Evolutionary conservation across 2,113 vertebrate genomes (phyloP).

Genomic region (Rhinogobius similis): DNA sequence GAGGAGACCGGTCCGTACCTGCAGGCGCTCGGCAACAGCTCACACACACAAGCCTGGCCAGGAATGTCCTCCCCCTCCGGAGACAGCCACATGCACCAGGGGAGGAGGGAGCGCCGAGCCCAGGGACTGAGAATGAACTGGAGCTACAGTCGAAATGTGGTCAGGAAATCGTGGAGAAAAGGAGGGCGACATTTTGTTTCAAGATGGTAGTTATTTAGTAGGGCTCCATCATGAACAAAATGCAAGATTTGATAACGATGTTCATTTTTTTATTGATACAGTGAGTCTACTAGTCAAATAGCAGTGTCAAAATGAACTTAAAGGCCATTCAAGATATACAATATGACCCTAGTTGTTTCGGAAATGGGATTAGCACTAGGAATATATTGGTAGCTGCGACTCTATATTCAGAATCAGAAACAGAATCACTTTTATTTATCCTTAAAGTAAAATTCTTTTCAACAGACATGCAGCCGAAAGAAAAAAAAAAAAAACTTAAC

Average conservation of each 20-base stretch:
- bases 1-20: slow-evolving; percentile 69
- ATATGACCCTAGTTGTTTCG: no score
- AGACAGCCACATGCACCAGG: slow-evolving; percentile 5
- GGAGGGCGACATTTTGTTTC: not conserved
- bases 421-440: no score
- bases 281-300: not conserved
- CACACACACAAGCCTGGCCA: slow-evolving; percentile 49
- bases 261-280: not conserved
- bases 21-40: slow-evolving; percentile 64
- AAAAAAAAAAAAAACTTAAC: no score
- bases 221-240: not conserved
- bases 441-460: no score
- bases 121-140: slow-evolving; percentile 11
- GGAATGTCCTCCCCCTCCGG: slow-evolving; percentile 58
- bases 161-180: not conserved
- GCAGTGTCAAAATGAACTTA: not conserved
- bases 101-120: not conserved
- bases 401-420: no score
- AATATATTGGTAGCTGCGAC: no score
- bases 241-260: not conserved
- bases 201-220: not conserved
- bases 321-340: not conserved
- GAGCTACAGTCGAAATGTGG: slow-evolving; percentile 1
- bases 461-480: no score
- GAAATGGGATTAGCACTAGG: no score